Base-by-base conservation (phyloP, 2,113 vertebrate genomes). In the Oryzias woworae region DNA sequence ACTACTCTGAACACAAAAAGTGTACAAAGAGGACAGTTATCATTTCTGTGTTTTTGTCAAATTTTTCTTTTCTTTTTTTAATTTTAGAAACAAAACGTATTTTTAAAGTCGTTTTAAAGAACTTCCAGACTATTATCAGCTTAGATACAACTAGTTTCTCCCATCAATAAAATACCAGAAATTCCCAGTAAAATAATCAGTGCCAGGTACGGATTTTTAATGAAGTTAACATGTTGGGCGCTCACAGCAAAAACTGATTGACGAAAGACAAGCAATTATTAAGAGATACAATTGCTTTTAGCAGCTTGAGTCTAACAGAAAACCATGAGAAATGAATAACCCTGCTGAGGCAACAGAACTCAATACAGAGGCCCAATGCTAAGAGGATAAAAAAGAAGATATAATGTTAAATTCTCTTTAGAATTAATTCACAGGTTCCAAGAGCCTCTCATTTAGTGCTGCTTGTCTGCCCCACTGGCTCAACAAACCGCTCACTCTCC, bases 341-440 rank as follows among this genome's bases (percentile, higher is more conserved):
- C 54, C 81, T 82, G 79, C 63, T 77, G 76, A 62, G 81, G 78
- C 59, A 77, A 80, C 77, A 81, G 74, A 81, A 86, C 80, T 85
- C 80, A 2, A 36, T 76, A 73, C 65, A 52, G 58, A 68, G 65
- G 85, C 84, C 79, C 80, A 69, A 3, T 43, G 76, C 81, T 82
- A 31, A 57, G 68, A 57, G 73, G 78, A 62, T 66, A 83, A 45
- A 66, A 77, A 74, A 79, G 66, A 82, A 82, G 73, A 89, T 14
- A 83, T 71, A 88, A 85, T 84, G 79, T 81, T 84, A 88, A 88
- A 87, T 88, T 90, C 88, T 89, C 86, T 89, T 82, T 88, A 85
- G 88, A 90, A 92, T 92, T 89, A 84, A 91, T 90, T 81, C 83
- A 77, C 67, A 78, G 84, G 81, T 78, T 90, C 65, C 81, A 78